Evolutionary conservation across 1,140 invertebrate species (phyloP).

Genomic region (Thaumetopoea pityocampa): DNA sequence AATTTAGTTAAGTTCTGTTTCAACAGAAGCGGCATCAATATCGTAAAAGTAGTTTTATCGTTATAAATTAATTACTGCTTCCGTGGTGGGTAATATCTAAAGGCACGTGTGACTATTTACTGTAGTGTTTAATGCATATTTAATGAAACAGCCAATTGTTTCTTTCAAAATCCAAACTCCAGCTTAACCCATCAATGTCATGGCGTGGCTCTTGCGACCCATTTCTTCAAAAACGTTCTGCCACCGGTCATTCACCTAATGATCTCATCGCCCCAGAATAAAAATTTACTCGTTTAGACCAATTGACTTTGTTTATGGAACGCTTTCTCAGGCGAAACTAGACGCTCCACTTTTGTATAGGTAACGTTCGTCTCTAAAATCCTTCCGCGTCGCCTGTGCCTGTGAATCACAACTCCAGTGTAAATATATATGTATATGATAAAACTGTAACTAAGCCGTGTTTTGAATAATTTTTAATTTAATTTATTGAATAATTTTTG

Average conservation of each 20-base stretch:
- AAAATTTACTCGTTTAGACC: conserved; percentile 58
- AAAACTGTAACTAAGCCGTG: too few relatives aligned
- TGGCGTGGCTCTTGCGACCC: conserved; percentile 47
- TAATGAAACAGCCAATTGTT: conserved; percentile 2
- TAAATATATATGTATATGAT: too few relatives aligned
- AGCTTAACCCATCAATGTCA: conserved; percentile 43
- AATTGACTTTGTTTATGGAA: conserved; percentile 63
- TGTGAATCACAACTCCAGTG: too few relatives aligned
- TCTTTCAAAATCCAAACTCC: conserved; percentile 1
- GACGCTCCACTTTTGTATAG: conserved; percentile 48
- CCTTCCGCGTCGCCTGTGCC: conserved; percentile 17
- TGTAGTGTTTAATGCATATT: too few relatives aligned
- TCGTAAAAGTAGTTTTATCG: too few relatives aligned
- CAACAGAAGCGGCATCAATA: too few relatives aligned
- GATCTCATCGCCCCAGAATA: conserved; percentile 69
- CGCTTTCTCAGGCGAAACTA: conserved; percentile 51
- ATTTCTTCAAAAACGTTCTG: conserved; percentile 38
- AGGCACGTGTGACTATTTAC: too few relatives aligned
- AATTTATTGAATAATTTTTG: too few relatives aligned
- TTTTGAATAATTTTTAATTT: too few relatives aligned
- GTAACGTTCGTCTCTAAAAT: conserved; percentile 22
- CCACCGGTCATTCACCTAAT: conserved; percentile 64
- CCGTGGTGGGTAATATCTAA: too few relatives aligned
- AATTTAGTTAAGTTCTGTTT: too few relatives aligned
- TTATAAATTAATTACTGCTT: too few relatives aligned